These are phyloP conservation scores for Macrochelys suwanniensis DNA, from an alignment of 2,797 vertebrate genomes.

Conservation along the genomic window DNA sequence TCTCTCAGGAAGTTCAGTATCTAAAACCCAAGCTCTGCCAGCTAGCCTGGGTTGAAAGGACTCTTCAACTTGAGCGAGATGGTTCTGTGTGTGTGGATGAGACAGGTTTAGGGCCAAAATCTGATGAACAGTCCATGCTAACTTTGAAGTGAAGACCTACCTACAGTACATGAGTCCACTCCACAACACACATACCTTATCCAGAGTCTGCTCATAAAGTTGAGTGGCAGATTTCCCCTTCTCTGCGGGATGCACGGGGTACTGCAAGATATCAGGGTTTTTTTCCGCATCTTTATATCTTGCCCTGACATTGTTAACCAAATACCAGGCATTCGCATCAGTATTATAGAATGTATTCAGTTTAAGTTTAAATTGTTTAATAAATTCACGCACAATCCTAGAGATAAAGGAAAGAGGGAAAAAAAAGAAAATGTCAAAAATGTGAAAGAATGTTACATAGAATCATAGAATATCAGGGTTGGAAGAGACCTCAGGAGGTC, in stretches of 20 bases:
- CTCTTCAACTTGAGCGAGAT: no score
- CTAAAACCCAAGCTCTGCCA: no score
- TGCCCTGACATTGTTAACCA: conserved; percentile 50
- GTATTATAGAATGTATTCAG: conserved; percentile 32
- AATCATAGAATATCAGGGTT: no score
- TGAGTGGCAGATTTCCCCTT: conserved; percentile 26
- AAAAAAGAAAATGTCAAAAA: not conserved
- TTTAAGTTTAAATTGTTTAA: conserved; percentile 26
- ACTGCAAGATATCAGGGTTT: conserved; percentile 40
- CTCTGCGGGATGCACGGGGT: conserved; percentile 10
- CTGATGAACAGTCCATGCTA: not conserved
- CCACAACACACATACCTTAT: conserved; percentile 32
- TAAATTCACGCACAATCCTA: conserved; percentile 56
- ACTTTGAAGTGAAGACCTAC: no score
- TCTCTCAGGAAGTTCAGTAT: no score
- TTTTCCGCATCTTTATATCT: not conserved
- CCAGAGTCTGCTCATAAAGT: conserved; percentile 31
- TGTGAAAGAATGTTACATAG: no score
- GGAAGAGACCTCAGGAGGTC: no score
- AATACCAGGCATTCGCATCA: conserved; percentile 45
- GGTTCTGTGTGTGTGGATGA: no score
- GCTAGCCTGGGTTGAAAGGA: no score
- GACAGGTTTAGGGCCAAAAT: not conserved
- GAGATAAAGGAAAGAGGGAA: not conserved
- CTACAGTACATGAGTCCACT: not conserved